Evolutionary conservation across 1,140 invertebrate species (phyloP).

Genomic region (Drosophila ananassae): DNA sequence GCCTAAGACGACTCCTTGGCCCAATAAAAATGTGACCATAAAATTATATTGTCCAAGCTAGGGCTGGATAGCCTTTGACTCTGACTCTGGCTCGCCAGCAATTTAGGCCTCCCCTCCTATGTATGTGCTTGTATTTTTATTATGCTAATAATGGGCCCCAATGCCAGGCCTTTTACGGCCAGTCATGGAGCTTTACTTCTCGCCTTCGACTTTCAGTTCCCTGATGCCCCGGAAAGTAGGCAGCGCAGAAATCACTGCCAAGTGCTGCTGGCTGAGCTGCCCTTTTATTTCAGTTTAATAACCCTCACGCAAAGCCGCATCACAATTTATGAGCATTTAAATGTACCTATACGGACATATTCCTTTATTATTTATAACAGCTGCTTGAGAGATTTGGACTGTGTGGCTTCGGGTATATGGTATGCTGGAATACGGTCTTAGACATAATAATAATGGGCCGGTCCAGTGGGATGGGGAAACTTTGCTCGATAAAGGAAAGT

Average conservation of each 20-base stretch:
- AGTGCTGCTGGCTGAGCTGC: slow-evolving; percentile 26
- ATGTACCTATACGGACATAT: slow-evolving; percentile 54
- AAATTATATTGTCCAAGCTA: slow-evolving; percentile 79
- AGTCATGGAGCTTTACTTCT: slow-evolving; percentile 18
- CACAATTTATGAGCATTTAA: slow-evolving; percentile 79
- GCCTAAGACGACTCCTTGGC: slow-evolving; percentile 64
- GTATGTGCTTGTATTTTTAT: slow-evolving; percentile 78
- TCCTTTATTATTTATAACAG: slow-evolving; percentile 79
- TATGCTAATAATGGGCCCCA: slow-evolving; percentile 78
- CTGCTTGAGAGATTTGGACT: slow-evolving; percentile 59
- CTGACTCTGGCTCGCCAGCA: slow-evolving; percentile 32
- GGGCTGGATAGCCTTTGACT: slow-evolving; percentile 47
- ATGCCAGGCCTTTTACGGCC: slow-evolving; percentile 61
- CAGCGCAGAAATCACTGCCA: slow-evolving; percentile 50
- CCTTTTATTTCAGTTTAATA: slow-evolving; percentile 78
- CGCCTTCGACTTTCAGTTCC: slow-evolving; percentile 42
- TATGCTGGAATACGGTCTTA: not conserved
- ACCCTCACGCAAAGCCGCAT: slow-evolving; percentile 59
- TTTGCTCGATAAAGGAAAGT: not conserved
- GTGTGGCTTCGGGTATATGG: slow-evolving; percentile 39
- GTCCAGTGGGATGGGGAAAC: not conserved
- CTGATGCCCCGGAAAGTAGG: slow-evolving; percentile 65
- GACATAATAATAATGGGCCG: slow-evolving; percentile 6
- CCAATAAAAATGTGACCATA: slow-evolving; percentile 79
- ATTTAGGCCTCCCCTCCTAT: slow-evolving; percentile 54